Conservation (phyloP, 2,888 invertebrate species). For the Brachyptera putata region DNA sequence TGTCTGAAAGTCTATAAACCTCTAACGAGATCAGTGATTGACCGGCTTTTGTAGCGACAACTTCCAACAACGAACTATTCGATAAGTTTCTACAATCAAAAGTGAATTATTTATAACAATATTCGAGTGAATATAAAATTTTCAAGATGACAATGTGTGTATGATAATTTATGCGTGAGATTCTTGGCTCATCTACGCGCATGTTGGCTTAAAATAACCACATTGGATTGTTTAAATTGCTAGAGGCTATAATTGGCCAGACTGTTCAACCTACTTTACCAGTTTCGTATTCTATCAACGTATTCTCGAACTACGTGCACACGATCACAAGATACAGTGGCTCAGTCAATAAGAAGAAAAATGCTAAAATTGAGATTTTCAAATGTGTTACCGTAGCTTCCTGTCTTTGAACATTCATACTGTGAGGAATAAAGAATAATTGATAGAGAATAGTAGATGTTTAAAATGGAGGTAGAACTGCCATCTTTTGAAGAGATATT, state of each 20-base stretch:
- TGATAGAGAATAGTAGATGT: too few species aligned
- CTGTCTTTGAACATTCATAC: too few species aligned
- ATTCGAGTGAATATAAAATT: not conserved
- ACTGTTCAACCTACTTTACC: constrained; percentile 5
- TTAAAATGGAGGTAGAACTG: not conserved
- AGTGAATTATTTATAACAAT: too few species aligned
- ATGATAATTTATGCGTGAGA: too few species aligned
- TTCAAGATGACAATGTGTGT: not conserved
- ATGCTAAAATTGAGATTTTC: too few species aligned
- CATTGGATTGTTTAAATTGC: not conserved
- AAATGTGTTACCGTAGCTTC: too few species aligned
- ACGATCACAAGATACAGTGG: too few species aligned
- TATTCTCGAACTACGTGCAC: too few species aligned
- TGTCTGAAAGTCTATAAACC: too few species aligned
- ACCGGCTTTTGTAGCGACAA: not conserved
- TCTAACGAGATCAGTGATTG: not conserved
- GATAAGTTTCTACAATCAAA: too few species aligned
- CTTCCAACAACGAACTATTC: too few species aligned
- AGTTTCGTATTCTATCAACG: not conserved
- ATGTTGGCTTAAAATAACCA: not conserved
- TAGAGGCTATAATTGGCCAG: not conserved
- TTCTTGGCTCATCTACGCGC: not conserved
- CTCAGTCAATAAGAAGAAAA: not conserved
- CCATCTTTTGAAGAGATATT: constrained; percentile 9
- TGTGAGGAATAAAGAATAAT: too few species aligned